Conservation (phyloP, 2,113 vertebrate genomes). For the Heptranchias perlo region DNA sequence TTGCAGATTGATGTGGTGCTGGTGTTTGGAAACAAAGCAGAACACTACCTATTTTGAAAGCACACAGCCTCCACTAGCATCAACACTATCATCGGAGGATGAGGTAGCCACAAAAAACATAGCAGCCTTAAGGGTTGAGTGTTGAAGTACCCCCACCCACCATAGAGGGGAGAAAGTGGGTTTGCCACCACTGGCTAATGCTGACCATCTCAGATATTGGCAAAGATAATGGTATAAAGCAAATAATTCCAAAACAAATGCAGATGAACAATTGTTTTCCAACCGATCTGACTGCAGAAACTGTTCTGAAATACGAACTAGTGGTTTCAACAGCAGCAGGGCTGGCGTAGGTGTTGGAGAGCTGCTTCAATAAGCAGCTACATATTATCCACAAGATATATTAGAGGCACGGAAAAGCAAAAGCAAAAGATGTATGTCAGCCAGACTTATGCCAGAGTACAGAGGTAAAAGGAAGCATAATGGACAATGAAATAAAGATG, state of each 20-base stretch:
- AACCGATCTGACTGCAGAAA: not conserved
- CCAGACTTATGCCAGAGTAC: not conserved
- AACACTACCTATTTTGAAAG: no score
- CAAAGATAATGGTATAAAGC: not conserved
- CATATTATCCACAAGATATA: not conserved
- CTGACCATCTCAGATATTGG: not conserved
- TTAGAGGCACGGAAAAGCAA: not conserved
- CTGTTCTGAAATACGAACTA: not conserved
- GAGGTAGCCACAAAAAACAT: not conserved
- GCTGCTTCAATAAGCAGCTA: not conserved
- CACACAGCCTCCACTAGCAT: no score
- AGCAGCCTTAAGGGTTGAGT: not conserved
- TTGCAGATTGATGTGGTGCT: no score
- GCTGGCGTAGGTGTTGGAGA: not conserved
- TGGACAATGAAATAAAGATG: no score
- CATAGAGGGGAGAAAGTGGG: not conserved
- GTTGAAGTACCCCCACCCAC: not conserved
- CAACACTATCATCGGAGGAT: no score
- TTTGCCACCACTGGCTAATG: not conserved
- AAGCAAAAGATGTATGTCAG: not conserved
- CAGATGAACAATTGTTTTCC: not conserved
- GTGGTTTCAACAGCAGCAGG: not conserved
- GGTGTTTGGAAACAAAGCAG: no score
- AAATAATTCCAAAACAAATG: not conserved
- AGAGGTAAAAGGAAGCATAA: not conserved